These are phyloP conservation scores for Kryphioiulus occultus DNA, from an alignment of 2,888 invertebrate species.

Conservation along the genomic window DNA sequence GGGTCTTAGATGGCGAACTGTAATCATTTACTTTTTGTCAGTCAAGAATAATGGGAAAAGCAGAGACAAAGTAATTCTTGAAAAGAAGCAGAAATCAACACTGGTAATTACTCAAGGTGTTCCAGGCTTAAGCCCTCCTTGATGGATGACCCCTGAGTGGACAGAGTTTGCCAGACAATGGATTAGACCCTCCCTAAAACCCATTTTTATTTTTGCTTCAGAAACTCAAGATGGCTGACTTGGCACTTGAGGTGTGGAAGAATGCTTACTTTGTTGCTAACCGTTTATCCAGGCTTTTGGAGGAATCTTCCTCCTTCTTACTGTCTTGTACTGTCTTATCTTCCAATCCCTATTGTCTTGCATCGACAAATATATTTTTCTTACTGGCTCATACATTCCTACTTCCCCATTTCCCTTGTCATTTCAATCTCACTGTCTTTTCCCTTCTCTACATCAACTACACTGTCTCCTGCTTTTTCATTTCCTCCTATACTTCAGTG, in stretches of 20 bases:
- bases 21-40: conserved; percentile 31
- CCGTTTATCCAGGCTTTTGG: background rate
- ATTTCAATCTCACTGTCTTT: too few relatives aligned
- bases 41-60: conserved; percentile 28
- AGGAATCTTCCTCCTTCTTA: too few relatives aligned
- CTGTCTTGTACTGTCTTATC: too few relatives aligned
- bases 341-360: too few relatives aligned
- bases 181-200: background rate
- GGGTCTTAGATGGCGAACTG: conserved; percentile 1
- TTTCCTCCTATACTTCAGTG: too few relatives aligned
- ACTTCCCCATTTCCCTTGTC: too few relatives aligned
- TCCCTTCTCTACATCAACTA: too few relatives aligned
- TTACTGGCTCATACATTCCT: too few relatives aligned
- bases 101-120: conserved; percentile 35
- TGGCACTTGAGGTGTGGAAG: background rate
- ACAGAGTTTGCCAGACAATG: background rate
- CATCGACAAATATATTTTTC: too few relatives aligned
- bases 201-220: background rate
- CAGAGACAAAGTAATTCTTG: conserved; percentile 25
- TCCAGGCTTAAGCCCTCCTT: background rate
- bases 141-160: conserved; percentile 11
- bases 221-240: background rate
- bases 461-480: too few relatives aligned
- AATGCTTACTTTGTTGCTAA: background rate
- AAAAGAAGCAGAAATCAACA: conserved; percentile 31